Base-by-base conservation (phyloP, 2,797 vertebrate genomes). In the Diglossa cyanea region DNA sequence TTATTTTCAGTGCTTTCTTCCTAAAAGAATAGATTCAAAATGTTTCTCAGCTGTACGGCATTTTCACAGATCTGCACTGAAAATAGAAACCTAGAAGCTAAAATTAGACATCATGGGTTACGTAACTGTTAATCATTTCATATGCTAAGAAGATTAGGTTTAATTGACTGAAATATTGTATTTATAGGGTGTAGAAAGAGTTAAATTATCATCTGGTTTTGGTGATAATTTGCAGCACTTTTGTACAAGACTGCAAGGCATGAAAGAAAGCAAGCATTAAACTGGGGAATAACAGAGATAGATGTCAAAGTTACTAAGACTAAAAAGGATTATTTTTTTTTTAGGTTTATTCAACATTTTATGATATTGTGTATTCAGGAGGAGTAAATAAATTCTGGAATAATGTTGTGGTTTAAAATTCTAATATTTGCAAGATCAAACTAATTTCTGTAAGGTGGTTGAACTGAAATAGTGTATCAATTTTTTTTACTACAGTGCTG, bases 61-160 rank as follows among this genome's bases (percentile, higher is more conserved):
- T 89, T 94, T 61, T 87, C n/a, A 7, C 48, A 68, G 73, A 48
- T 94, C 60, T 80, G 61, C 35, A 30, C 75, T 1, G 28, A 94
- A 95, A 95, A 92, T 90, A 95, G 95, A 91, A 95, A 51, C 79
- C 33, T 31, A 42, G 80, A 48, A 79, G 68, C 87, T 96, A 95
- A 96, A 97, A 92, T 92, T 95, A 93, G 91, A 20, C 61, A 77
- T 50, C 44, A 7, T 45, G 79, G 50, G 75, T 96, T 97, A 87
- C 39, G 3, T 95, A 97, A 96, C 81, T 62, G 60, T 85, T 95
- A 97, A 91, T 96, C 72, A 96, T 97, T 94, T 97, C 92, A 92
- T 93, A 86, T 19, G 10, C 61, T 92, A 87, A 95, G 75, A 80
- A 80, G 91, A 94, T 95, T 80, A 83, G n/a, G 21, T 94, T 89